Percentiles rank a stretch among this genome's conserved stretches.
Evolutionary conservation across 2,888 invertebrate species (phyloP).

Genomic region (Thera obeliscata): DNA sequence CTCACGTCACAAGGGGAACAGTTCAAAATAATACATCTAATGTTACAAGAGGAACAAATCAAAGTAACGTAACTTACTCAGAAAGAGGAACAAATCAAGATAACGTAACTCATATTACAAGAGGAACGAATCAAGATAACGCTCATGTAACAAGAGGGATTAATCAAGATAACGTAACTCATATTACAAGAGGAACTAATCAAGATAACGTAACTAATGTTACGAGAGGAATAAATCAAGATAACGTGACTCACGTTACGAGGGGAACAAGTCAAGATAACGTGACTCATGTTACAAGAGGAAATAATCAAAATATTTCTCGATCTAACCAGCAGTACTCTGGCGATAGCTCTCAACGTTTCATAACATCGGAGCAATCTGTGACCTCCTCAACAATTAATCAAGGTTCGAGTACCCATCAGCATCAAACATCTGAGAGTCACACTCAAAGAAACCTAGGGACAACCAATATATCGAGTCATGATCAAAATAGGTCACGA

Average conservation of each 20-base stretch:
- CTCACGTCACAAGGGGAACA: conserved; percentile 48
- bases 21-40: conserved; percentile 44
- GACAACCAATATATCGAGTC: conserved; percentile 44
- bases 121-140: conserved; percentile 48
- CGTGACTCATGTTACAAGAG: conserved; percentile 51
- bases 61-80: conserved; percentile 47
- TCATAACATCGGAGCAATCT: conserved; percentile 50
- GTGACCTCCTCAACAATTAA: conserved; percentile 46
- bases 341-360: conserved; percentile 46
- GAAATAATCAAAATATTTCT: conserved; percentile 52
- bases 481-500: conserved; percentile 52
- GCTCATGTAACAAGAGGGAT: conserved; percentile 22
- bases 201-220: conserved; percentile 49
- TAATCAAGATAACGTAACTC: conserved; percentile 43
- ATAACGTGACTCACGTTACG: conserved; percentile 47
- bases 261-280: conserved; percentile 50
- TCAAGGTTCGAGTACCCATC: conserved; percentile 48
- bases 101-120: conserved; percentile 43
- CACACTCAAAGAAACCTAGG: conserved; percentile 49
- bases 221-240: conserved; percentile 50
- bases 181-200: conserved; percentile 50
- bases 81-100: conserved; percentile 51
- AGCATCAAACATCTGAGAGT: conserved; percentile 42
- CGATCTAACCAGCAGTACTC: conserved; percentile 54
- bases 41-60: background rate